Evolutionary conservation across 2,888 invertebrate genomes (phyloP).

Genomic region (Pycnomerus fuliginosus): DNA sequence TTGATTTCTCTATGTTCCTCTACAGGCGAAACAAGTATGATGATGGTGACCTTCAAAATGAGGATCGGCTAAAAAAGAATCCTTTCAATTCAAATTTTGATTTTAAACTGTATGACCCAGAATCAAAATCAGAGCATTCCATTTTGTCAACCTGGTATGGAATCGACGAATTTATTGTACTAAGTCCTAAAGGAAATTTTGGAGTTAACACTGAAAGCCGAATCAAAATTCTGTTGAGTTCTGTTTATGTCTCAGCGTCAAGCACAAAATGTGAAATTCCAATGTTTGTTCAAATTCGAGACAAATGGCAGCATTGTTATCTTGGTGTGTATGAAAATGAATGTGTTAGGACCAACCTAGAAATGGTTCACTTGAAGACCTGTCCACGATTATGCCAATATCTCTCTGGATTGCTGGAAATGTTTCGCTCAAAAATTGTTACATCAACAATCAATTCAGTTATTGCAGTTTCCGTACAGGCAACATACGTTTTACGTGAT

Average conservation of each 20-base stretch:
- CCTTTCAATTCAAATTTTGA: constrained; percentile 59
- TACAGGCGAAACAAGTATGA: constrained; percentile 43
- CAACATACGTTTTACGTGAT: constrained; percentile 63
- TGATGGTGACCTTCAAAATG: constrained; percentile 23
- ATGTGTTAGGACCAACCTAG: constrained; percentile 78
- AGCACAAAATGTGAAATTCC: constrained; percentile 82
- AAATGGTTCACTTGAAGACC: constrained; percentile 82
- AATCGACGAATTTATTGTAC: constrained; percentile 76
- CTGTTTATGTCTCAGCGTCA: constrained; percentile 76
- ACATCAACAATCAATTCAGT: constrained; percentile 61
- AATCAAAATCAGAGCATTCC: constrained; percentile 56
- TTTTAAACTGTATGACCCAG: constrained; percentile 57
- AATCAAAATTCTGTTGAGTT: constrained; percentile 78
- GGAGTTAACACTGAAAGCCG: constrained; percentile 67
- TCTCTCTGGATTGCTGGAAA: constrained; percentile 76
- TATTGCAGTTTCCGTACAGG: constrained; percentile 70
- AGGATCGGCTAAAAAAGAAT: constrained; percentile 45
- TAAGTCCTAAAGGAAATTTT: constrained; percentile 63
- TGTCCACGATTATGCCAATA: constrained; percentile 80
- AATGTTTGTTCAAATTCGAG: constrained; percentile 82
- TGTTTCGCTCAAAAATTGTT: constrained; percentile 90
- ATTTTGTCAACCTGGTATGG: constrained; percentile 76
- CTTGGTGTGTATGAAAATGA: constrained; percentile 76
- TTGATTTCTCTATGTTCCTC: constrained; percentile 47
- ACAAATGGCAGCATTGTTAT: constrained; percentile 78